These are phyloP conservation scores for Nephrotoma flavescens DNA, from an alignment of 2,888 invertebrate species.

Conservation along the genomic window DNA sequence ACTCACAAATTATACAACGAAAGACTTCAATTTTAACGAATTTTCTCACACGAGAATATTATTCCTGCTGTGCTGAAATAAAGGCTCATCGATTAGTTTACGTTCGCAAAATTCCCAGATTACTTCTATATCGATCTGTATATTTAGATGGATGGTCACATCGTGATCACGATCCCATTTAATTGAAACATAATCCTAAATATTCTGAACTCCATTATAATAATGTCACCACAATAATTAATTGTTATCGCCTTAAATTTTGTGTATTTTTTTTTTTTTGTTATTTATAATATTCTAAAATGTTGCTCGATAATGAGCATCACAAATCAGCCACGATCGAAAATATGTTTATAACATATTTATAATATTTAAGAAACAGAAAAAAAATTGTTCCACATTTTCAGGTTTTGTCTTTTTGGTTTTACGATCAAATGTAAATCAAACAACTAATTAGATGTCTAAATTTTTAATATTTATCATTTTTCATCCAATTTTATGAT, in stretches of 20 bases:
- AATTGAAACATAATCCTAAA: background rate
- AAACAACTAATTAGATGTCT: slow-evolving; percentile 3
- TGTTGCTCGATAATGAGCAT: background rate
- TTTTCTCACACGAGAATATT: background rate
- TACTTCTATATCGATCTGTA: background rate
- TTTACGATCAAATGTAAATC: slow-evolving; percentile 3
- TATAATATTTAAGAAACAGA: background rate
- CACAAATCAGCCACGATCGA: background rate
- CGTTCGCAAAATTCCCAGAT: background rate
- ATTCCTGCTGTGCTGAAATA: background rate
- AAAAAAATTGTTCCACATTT: background rate
- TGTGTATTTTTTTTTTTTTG: background rate
- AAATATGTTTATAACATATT: background rate
- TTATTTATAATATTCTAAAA: background rate
- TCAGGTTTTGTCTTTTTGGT: background rate
- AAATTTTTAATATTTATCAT: slow-evolving; percentile 4
- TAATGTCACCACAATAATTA: background rate
- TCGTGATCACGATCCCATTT: background rate
- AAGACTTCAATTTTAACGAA: background rate
- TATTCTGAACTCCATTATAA: background rate
- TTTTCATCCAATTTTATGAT: background rate
- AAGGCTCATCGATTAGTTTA: background rate
- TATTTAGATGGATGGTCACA: background rate
- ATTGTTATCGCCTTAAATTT: background rate
- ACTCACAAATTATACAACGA: background rate